These are phyloP conservation scores for Diloba caeruleocephala DNA, from an alignment of 2,888 invertebrate species.

Conservation along the genomic window DNA sequence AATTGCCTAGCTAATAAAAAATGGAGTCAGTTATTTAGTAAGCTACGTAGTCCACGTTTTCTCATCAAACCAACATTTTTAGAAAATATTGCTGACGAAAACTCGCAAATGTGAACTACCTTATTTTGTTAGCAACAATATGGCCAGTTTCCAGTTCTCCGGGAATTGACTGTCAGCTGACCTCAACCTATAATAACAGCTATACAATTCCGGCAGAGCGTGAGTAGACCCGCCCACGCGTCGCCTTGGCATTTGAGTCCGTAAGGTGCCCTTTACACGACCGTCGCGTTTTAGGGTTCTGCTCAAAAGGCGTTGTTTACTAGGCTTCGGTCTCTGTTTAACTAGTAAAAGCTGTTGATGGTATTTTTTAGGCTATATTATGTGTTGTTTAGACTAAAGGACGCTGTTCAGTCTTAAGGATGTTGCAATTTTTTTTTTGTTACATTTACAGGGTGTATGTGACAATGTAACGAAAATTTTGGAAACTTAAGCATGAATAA, in stretches of 20 bases:
- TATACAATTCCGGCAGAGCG: conserved; percentile 8
- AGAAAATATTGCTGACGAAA: no score
- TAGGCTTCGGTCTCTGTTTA: conserved; percentile 19
- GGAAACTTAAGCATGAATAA: no score
- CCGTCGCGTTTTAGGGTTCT: conserved; percentile 29
- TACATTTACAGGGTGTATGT: no score
- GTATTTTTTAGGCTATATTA: conserved; percentile 29
- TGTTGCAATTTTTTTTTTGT: no score
- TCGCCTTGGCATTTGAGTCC: conserved; percentile 46
- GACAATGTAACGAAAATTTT: no score
- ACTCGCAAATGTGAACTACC: no score
- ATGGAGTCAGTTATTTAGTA: no score
- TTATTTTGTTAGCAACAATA: no score
- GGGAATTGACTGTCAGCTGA: not conserved
- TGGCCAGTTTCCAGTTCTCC: not conserved
- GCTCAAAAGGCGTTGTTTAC: conserved; percentile 37
- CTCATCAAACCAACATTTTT: no score
- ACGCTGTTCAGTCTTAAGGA: no score
- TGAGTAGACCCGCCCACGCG: conserved; percentile 27
- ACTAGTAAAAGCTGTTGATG: conserved; percentile 21
- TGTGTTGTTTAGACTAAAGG: not conserved
- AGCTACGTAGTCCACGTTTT: no score
- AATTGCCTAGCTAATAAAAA: no score
- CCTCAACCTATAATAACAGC: not conserved
- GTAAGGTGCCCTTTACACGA: conserved; percentile 39